These are phyloP conservation scores for Gopherus evgoodei DNA, from an alignment of 2,113 vertebrate genomes.

Conservation along the genomic window DNA sequence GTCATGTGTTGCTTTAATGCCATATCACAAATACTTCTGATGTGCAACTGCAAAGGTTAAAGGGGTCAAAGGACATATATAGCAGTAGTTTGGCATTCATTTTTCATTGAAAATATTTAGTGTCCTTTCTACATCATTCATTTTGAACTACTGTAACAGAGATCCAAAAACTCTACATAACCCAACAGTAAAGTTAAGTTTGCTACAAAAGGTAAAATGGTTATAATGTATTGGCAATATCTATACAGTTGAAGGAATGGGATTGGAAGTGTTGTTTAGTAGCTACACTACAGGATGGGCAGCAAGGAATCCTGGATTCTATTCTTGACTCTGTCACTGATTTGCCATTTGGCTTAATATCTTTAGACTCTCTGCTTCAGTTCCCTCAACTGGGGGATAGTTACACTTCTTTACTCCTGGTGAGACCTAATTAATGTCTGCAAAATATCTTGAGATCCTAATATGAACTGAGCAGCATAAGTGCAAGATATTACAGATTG, in stretches of 20 bases:
- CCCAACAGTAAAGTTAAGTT: background rate
- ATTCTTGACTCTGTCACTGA: background rate
- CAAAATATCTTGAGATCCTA: background rate
- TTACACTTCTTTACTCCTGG: constrained; percentile 16
- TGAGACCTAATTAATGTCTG: constrained; percentile 12
- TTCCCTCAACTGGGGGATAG: background rate
- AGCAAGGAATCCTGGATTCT: background rate
- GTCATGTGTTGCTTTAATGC: too few relatives aligned
- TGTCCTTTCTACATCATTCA: too few relatives aligned
- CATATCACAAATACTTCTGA: too few relatives aligned
- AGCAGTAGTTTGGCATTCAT: too few relatives aligned
- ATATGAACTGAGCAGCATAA: background rate
- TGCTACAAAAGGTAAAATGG: background rate
- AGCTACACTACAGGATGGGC: background rate
- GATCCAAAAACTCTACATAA: background rate
- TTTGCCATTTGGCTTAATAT: background rate
- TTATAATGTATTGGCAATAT: background rate
- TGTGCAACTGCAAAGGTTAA: too few relatives aligned
- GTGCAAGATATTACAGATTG: background rate
- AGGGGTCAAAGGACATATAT: too few relatives aligned
- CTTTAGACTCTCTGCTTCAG: background rate
- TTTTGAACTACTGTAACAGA: background rate
- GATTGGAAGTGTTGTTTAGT: background rate
- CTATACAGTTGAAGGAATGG: background rate
- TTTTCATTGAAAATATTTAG: too few relatives aligned